Conservation (phyloP, 2,797 vertebrate species). For the Helarctos malayanus region DNA sequence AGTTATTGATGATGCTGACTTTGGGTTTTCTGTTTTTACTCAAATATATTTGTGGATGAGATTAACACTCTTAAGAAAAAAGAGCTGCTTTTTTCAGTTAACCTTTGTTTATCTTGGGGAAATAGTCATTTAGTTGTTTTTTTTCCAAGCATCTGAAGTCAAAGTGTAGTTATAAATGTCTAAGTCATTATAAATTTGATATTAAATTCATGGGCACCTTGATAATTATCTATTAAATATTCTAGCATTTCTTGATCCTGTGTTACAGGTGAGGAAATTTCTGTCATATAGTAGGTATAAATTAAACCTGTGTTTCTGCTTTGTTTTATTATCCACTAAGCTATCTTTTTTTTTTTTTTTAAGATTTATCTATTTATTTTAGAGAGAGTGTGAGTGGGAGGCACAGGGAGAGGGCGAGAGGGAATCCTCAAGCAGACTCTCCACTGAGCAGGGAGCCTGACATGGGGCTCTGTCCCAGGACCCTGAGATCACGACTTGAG, state of each 20-base stretch:
- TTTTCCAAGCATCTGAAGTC: neutral
- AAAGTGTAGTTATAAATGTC: conserved; percentile 8
- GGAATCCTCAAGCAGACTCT: neutral
- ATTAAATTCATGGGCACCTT: conserved; percentile 54
- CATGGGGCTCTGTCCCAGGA: neutral
- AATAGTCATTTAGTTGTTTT: conserved; percentile 14
- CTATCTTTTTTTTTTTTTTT: neutral
- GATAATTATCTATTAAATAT: conserved; percentile 47
- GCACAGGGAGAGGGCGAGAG: neutral
- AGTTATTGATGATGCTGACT: neutral
- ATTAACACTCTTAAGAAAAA: neutral
- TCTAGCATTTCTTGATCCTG: neutral
- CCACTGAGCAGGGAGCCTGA: neutral
- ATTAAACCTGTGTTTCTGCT: conserved; percentile 30
- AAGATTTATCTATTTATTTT: neutral
- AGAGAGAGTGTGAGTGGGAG: neutral
- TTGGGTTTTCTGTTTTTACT: conserved; percentile 55
- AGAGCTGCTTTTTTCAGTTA: neutral
- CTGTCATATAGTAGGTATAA: neutral
- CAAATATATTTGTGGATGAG: conserved; percentile 36
- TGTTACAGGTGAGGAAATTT: conserved; percentile 13
- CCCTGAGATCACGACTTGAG: neutral
- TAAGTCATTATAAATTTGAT: neutral
- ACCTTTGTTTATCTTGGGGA: neutral
- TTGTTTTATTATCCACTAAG: conserved; percentile 9